Conservation (phyloP, 2,888 invertebrate genomes). For the Anarsia innoxiella region DNA sequence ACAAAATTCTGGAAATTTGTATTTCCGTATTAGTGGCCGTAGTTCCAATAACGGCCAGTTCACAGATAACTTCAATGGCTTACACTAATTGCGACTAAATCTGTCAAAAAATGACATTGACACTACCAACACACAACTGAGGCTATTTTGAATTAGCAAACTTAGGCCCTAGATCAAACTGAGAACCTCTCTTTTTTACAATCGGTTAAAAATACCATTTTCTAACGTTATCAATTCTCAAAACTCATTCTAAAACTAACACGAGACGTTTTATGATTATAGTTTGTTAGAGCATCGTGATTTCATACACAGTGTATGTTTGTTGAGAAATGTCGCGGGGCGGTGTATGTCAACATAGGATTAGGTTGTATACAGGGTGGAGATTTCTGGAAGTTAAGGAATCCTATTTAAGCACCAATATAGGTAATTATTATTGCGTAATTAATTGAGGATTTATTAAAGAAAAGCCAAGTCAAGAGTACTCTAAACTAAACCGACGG, state of each 20-base stretch:
- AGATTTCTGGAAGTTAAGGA: neutral
- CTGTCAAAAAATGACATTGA: too few species aligned
- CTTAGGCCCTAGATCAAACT: neutral
- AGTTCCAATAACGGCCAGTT: too few species aligned
- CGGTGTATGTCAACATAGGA: neutral
- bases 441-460: neutral
- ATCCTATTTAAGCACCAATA: neutral
- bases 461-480: too few species aligned
- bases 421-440: neutral
- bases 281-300: too few species aligned
- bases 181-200: neutral
- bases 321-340: neutral
- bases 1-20: too few species aligned
- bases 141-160: too few species aligned
- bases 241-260: neutral
- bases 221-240: neutral
- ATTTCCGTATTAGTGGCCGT: too few species aligned
- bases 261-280: too few species aligned
- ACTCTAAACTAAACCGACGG: too few species aligned
- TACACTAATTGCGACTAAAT: too few species aligned
- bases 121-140: too few species aligned
- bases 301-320: neutral
- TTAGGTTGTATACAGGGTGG: neutral
- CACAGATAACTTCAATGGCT: too few species aligned
- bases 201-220: neutral